Evolutionary conservation across 2,113 vertebrate genomes (phyloP), one percentile per base, ranked within the genome.

Genomic region (Stegostoma tigrinum): DNA sequence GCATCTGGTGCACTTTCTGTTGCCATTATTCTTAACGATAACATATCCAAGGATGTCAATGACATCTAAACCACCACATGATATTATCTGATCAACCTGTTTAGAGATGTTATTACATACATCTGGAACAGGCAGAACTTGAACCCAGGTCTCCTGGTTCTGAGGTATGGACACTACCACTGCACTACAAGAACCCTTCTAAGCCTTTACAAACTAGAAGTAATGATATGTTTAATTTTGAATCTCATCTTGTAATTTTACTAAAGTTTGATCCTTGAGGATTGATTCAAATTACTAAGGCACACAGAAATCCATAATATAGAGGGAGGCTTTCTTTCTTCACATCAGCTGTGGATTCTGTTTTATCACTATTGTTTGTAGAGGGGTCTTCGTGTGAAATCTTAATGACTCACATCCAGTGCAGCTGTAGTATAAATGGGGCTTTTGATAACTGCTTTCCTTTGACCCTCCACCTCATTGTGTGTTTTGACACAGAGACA

Each of bases 371-470:
- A 15, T 52, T 95, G 94, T 95, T 75, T 70, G 66, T n/a, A 72
- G 42, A 95, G 2, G 42, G 27, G 68, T 48, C 45, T 48, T 30
- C 17, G 67, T 95, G 94, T 95, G 66, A 95, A 95, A 72, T 72
- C 12, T 42, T 45, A 68, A 27, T 42, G 19, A 93, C 72, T 95
- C 93, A 72, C 93, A 30, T 72, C 42, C 38, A 95, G 68, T 52
- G 94, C 94, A 95, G 94, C 94, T 95, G 94, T 72, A 72, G 42
- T 72, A 95, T 72, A 95, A 95, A 95, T 72, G 94, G 68, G 42
- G 66, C 94, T 95, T 95, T 95, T 95, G 67, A 72, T 52, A 12
- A 68, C 94, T 75, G 24, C 68, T 52, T 95, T 72, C 30, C 68
- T 48, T 70, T 72, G 38, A 70, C 90, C 90, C 42, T 70, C 67